Base-by-base conservation (phyloP, 1,140 invertebrate genomes). In the Cyclargus thomasi region DNA sequence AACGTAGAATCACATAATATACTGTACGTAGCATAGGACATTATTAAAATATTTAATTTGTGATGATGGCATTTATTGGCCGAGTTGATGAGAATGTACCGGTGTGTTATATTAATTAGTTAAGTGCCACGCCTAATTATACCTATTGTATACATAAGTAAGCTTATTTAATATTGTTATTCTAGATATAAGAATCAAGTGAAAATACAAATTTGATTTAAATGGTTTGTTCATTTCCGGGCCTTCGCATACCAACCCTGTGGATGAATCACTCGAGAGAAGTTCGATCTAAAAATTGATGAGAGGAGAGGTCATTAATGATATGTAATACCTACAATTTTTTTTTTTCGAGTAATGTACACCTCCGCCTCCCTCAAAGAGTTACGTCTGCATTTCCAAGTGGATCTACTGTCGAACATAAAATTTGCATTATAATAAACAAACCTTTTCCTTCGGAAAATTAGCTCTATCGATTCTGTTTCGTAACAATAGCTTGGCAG, bases 11-110 rank as follows among this genome's bases (percentile, higher is more conserved):
- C 53, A 55, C n/a, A 20, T 55, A 55, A 20, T 55, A 20, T 70
- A 53, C 22, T 53, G 64, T 65, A 76, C 69, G 63, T 74, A 74
- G 72, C 65, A 72, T 81, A 81, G 73, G 53, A 73, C 74, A 76
- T 70, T 75, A 76, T 74, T 78, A 77, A 82, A 73, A 70, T 53
- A 69, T 77, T 69, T 77, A 80, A 73, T 85, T 82, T 85, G 86
- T 88, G 86, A 86, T 86, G 79, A 80, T 74, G 86, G 86, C 86
- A 90, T 88, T 87, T 88, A 88, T 79, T 86, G 85, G 85, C 84
- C 85, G 79, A 81, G 78, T 83, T 86, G 80, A 79, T 85, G 74
- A 70, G 83, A 79, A 75, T 80, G 74, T 83, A 79, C 77, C 77
- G 81, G 74, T 81, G 78, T 77, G 79, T 81, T 87, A 86, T 90